Evolutionary conservation across 37 sponge, comb jelly and placozoan genomes (phyloP), one percentile per base, ranked within the genome.

Genomic region (Mnemiopsis leidyi): DNA sequence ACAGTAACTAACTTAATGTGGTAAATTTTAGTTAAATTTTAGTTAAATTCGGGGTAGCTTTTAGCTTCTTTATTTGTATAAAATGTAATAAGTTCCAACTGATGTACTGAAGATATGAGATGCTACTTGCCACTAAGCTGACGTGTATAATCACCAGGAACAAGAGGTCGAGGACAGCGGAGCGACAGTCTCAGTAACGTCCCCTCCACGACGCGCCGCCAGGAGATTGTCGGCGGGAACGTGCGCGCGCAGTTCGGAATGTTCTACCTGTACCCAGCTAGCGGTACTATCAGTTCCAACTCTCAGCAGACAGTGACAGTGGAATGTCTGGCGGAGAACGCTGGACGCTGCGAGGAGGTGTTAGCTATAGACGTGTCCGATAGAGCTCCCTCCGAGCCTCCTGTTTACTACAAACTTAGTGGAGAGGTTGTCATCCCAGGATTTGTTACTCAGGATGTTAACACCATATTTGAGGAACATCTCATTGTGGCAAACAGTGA

Each of bases 381-480:
- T 69, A 94, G 94, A 16, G 76, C 85, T 13, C 93, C 93, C 26
- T 36, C 82, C 32, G 93, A 82, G 61, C 82, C 93, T 18, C 94
- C 94, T 21, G 68, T 97, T 35, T 82, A 28, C 92, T 98, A 98
- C 94, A 94, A 95, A 92, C 76, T 98, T 0, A 79, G 93, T 79
- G 95, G 95, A n/a, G 99, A 98, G 76, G 96, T 96, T 18, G 76
- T 95, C 25, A 93, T 95, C 0, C 99, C 99, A 30, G 94, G 94
- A 13, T 96, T 98, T 93, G 94, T 95, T 88, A 93, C 61, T 20
- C 92, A 93, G 23, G 98, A 95, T 75, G 35, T 95, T 18, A 93
- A 92, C 5, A 93, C 95, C 16, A 94, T 98, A 0, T 98, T 97
- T 96, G 99, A 98, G 67, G 99, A 98, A 92, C 99, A 98, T 92